Evolutionary conservation across 2,888 invertebrate species (phyloP), one percentile per base, ranked within the genome.

Genomic region (Lordiphosa andalusiaca): DNA sequence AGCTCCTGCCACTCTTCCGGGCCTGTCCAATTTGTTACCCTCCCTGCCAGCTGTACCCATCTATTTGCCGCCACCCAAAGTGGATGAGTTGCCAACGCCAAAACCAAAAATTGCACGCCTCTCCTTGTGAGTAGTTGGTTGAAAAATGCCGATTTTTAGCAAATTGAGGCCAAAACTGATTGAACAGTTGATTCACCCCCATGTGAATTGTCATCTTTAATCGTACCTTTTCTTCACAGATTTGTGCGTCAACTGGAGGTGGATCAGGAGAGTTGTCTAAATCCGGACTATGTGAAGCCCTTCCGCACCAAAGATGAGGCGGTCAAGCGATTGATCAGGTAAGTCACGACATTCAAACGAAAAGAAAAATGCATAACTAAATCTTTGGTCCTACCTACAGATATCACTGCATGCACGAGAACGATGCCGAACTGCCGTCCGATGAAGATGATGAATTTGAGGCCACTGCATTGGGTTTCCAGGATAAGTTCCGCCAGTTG

Each of bases 231-330:
- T 37, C 33, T 65, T 70, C 82, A 40, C 78, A 95, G 95, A 77
- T 92, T 95, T 82, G 94, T 95, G 73, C 93, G 94, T 57, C 95
- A 95, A 87, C 86, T 94, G 81, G 92, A 92, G 84, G 93, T 93
- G 48, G 95, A 95, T 90, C 94, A 95, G 88, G 92, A 92, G 75
- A 93, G 93, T 60, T 95, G 94, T 48, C 88, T 93, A 23, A 93
- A 93, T 86, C 94, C 95, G 1, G 95, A 95, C 86, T 92, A 93
- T 47, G 92, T 92, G 65, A 92, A 92, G 52, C 94, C 94, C 12
- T 95, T 95, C 86, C 90, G 91, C 62, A 92, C 92, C 74, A 93
- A 93, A 76, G 92, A 92, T 62, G 95, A 95, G 85, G 95, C 95
- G 0, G 94, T 94, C 70, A 93, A 94, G 84, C 91, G 95, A 49